Percentiles rank a stretch among this genome's conserved stretches.
Evolutionary conservation across 2,113 vertebrate species (phyloP).

Genomic region (Pelusios castaneus): DNA sequence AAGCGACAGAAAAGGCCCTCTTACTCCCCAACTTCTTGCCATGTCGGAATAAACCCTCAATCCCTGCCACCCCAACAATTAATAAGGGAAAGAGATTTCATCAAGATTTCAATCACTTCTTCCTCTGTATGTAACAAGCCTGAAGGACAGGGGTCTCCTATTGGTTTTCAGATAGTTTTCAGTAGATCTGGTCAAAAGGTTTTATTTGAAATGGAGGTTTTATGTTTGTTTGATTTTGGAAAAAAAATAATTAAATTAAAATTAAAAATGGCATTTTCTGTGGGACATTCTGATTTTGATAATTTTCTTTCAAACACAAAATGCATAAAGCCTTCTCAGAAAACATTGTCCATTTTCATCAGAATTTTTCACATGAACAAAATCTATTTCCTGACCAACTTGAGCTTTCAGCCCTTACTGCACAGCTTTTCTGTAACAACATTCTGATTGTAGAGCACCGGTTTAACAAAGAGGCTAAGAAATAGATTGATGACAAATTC

Average conservation of each 20-base stretch:
- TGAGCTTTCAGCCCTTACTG: background rate
- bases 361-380: background rate
- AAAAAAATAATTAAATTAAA: background rate
- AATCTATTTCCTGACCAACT: background rate
- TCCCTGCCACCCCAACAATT: background rate
- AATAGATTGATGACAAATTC: background rate
- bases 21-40: background rate
- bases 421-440: background rate
- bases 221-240: background rate
- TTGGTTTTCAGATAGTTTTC: background rate
- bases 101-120: background rate
- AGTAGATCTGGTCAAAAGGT: background rate
- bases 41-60: background rate
- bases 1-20: background rate
- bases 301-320: background rate
- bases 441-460: background rate
- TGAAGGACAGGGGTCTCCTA: background rate
- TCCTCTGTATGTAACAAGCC: background rate
- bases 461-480: background rate
- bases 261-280: background rate
- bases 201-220: background rate
- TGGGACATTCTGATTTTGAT: background rate
- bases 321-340: background rate
- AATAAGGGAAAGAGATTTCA: background rate
- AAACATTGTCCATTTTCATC: background rate